These are phyloP conservation scores for Listrodromus nycthemerus DNA, from an alignment of 2,888 invertebrate genomes.

Conservation along the genomic window DNA sequence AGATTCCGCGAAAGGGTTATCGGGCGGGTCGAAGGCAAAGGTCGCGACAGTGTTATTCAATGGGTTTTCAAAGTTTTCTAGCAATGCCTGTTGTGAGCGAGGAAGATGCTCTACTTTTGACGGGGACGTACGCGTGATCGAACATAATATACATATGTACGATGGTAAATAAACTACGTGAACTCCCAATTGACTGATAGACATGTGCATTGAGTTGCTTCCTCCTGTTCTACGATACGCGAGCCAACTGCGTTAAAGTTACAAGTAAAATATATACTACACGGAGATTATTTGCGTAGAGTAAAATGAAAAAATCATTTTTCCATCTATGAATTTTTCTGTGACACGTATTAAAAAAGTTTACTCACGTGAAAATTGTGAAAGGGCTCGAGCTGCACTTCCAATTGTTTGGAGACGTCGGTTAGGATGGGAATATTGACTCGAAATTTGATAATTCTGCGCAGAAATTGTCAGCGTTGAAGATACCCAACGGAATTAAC, in stretches of 20 bases:
- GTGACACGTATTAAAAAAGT: neutral
- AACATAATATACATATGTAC: constrained; percentile 10
- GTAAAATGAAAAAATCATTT: neutral
- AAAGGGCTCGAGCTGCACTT: neutral
- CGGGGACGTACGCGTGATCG: constrained; percentile 4
- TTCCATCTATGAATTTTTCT: neutral
- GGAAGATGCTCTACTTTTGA: constrained; percentile 35
- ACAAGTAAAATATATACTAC: neutral
- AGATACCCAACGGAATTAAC: neutral
- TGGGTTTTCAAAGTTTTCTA: constrained; percentile 61
- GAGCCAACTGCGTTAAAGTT: neutral
- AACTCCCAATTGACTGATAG: constrained; percentile 58
- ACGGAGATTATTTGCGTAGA: neutral
- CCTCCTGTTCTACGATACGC: neutral
- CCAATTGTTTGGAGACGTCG: neutral
- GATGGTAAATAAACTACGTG: constrained; percentile 15
- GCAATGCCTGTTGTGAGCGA: constrained; percentile 13
- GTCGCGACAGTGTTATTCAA: constrained; percentile 59
- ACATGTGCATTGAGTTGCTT: constrained; percentile 12
- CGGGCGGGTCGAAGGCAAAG: constrained; percentile 70
- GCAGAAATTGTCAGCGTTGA: neutral
- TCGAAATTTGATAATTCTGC: neutral
- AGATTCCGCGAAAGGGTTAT: constrained; percentile 73
- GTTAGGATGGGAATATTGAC: neutral
- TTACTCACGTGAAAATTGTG: neutral